Conservation (phyloP, 2,113 vertebrate species). For the Acrocephalus kingi region DNA sequence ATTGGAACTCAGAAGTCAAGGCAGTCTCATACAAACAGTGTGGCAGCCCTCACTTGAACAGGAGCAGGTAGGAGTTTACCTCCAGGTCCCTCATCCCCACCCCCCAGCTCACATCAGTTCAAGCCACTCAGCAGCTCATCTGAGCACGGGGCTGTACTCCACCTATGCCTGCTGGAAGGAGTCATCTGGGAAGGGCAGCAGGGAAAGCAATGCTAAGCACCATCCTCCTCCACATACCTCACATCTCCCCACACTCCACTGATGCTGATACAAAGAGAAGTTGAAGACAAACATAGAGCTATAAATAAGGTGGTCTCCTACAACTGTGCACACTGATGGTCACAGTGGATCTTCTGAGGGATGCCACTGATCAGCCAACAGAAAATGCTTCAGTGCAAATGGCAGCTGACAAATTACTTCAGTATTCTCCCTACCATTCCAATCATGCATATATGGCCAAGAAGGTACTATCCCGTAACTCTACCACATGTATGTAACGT, state of each 20-base stretch:
- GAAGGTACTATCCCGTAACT: neutral
- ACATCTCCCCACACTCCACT: neutral
- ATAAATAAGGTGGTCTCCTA: neutral
- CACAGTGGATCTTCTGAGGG: neutral
- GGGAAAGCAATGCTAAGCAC: rapidly evolving
- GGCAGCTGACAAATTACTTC: neutral
- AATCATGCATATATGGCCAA: neutral
- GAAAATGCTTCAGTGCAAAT: neutral
- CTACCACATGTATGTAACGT: neutral
- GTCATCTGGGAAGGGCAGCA: neutral
- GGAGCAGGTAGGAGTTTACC: neutral
- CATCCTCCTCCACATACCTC: neutral
- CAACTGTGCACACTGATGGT: neutral
- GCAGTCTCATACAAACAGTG: neutral
- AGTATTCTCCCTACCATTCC: neutral
- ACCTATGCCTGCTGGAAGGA: neutral
- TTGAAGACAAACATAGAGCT: neutral
- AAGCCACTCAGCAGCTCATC: neutral
- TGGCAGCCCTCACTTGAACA: neutral
- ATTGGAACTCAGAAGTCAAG: neutral
- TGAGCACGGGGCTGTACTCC: neutral
- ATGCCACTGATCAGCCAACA: neutral
- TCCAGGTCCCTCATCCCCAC: neutral
- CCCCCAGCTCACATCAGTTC: neutral
- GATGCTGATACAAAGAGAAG: neutral